These are phyloP conservation scores for Epizoanthus rinbou DNA, from an alignment of 92 coral and sea anemone genomes.

Conservation along the genomic window DNA sequence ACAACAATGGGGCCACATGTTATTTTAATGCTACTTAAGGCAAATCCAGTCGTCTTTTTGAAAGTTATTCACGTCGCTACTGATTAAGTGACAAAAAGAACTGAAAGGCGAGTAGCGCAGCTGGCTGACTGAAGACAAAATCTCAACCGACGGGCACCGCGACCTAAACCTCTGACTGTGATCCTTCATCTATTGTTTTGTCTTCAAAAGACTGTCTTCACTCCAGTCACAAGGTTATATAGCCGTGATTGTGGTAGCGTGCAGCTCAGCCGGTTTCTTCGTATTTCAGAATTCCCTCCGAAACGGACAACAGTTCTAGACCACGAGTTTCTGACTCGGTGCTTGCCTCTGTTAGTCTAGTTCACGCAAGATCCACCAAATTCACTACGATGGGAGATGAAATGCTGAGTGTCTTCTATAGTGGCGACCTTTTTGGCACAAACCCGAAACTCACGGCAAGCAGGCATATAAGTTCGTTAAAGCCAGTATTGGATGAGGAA, in stretches of 20 bases:
- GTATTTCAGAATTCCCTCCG: conserved; percentile 1
- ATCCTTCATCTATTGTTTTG: conserved; percentile 19
- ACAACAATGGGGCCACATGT: conserved; percentile 99
- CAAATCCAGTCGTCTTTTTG: conserved; percentile 83
- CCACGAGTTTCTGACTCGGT: conserved; percentile 26
- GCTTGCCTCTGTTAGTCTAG: neutral
- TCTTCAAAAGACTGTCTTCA: conserved; percentile 35
- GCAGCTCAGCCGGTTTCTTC: neutral
- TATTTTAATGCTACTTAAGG: conserved; percentile 74
- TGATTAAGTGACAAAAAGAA: conserved; percentile 82
- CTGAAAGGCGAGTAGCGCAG: conserved; percentile 63
- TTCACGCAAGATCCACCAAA: conserved; percentile 10
- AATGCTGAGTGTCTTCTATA: conserved; percentile 93
- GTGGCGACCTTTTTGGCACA: conserved; percentile 86
- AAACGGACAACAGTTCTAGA: neutral
- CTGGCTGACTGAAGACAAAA: conserved; percentile 63
- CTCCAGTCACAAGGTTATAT: conserved; percentile 58
- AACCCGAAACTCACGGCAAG: conserved; percentile 77
- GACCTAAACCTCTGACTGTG: conserved; percentile 48
- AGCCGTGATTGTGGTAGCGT: conserved; percentile 44
- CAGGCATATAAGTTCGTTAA: conserved; percentile 67
- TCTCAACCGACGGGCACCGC: conserved; percentile 54
- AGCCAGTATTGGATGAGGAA: conserved; percentile 80
- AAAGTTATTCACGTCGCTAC: conserved; percentile 73
- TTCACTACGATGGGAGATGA: conserved; percentile 91